phyloP scores from a whole-genome alignment of 2,888 invertebrate genomes.

The Euproctis similis region DNA sequence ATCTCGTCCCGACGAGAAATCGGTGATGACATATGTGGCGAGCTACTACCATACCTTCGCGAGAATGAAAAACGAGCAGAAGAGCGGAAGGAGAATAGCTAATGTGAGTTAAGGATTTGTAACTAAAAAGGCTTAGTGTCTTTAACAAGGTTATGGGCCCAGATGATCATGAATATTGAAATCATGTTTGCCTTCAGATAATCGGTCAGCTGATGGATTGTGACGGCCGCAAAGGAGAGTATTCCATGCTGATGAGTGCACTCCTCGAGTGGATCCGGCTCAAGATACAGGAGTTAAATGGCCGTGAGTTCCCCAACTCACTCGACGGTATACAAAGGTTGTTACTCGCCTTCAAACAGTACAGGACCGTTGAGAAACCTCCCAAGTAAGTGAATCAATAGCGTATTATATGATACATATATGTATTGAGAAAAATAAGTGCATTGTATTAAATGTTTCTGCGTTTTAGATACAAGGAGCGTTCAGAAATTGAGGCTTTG shows the following conservation, averaged over 20 bases:
- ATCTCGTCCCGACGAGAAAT: constrained; percentile 96
- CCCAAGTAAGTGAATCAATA: constrained; percentile 89
- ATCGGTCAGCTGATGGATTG: constrained; percentile 97
- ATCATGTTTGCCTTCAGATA: constrained; percentile 76
- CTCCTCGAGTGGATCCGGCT: constrained; percentile 95
- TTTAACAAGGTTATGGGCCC: too few species aligned
- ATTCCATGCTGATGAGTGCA: constrained; percentile 88
- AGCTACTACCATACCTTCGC: constrained; percentile 99
- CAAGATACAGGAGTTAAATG: constrained; percentile 88
- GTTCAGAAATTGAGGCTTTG: constrained; percentile 96
- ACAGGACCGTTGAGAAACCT: constrained; percentile 97
- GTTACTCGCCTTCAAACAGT: constrained; percentile 92
- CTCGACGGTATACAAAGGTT: constrained; percentile 95
- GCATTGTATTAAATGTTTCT: too few species aligned
- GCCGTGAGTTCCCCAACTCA: constrained; percentile 93
- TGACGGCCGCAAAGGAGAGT: constrained; percentile 92
- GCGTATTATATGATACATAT: too few species aligned
- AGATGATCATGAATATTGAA: too few species aligned
- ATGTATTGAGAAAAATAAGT: too few species aligned
- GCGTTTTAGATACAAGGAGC: constrained; percentile 89
- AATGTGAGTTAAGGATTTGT: constrained; percentile 79
- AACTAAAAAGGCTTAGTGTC: too few species aligned
- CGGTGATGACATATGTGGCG: constrained; percentile 98
- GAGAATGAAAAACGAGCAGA: constrained; percentile 98
- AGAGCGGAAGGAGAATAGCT: constrained; percentile 96